Evolutionary conservation across 2,888 invertebrate genomes (phyloP).

Genomic region (Minunthozetes semirufus): DNA sequence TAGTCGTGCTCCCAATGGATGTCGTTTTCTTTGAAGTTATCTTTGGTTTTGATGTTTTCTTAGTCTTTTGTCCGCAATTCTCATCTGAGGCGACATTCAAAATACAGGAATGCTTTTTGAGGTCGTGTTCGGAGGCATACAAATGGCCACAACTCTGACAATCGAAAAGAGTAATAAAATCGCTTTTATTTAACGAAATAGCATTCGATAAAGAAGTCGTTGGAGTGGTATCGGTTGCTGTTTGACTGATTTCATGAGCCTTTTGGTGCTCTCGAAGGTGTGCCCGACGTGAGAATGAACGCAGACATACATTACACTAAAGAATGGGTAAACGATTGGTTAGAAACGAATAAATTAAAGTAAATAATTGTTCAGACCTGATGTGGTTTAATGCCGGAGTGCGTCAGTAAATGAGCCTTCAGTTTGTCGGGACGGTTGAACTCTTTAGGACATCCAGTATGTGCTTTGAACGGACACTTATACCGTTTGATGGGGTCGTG

Average conservation of each 20-base stretch:
- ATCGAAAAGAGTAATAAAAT: constrained; percentile 31
- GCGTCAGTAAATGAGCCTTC: constrained; percentile 59
- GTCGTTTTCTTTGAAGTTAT: background rate
- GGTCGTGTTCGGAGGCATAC: constrained; percentile 24
- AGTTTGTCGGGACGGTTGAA: constrained; percentile 58
- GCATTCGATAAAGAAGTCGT: background rate
- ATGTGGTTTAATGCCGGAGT: constrained; percentile 51
- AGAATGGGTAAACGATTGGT: background rate
- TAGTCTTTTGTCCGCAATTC: background rate
- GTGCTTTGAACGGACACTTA: constrained; percentile 59
- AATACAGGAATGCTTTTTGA: constrained; percentile 1
- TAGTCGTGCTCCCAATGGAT: background rate
- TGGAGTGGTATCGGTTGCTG: background rate
- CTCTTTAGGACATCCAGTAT: constrained; percentile 58
- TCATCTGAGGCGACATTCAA: background rate
- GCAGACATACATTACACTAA: constrained; percentile 48
- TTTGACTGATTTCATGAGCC: constrained; percentile 44
- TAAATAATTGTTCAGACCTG: constrained; percentile 16
- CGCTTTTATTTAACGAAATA: constrained; percentile 2
- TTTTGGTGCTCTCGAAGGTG: constrained; percentile 48
- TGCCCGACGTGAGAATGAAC: constrained; percentile 48
- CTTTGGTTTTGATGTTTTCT: background rate
- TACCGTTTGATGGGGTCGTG: constrained; percentile 58
- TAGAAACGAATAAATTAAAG: background rate
- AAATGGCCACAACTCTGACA: constrained; percentile 34